Conservation (phyloP, 1,140 invertebrate genomes). For the Heliconius himera region DNA sequence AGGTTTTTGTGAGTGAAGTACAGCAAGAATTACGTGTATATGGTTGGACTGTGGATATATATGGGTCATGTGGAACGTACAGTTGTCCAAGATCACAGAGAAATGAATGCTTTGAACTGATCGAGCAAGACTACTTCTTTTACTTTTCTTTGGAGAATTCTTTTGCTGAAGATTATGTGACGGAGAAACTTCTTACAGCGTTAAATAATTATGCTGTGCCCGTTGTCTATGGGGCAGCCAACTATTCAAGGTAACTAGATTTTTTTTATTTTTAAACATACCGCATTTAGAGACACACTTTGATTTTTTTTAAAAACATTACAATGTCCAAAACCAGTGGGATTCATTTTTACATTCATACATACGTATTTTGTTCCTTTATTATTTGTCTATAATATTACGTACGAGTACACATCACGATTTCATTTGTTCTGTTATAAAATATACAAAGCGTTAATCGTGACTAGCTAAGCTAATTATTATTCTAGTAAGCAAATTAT, state of each 20-base stretch:
- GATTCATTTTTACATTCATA: too few species aligned
- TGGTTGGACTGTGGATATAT: constrained; percentile 1
- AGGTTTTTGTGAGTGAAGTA: not conserved
- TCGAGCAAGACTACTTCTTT: not conserved
- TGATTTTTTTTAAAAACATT: too few species aligned
- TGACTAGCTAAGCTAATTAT: too few species aligned
- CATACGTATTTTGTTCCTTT: too few species aligned
- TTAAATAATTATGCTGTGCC: constrained; percentile 5
- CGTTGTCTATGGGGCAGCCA: not conserved
- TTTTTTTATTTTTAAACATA: too few species aligned
- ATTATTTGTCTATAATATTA: too few species aligned
- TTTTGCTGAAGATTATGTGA: constrained; percentile 6
- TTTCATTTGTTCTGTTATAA: too few species aligned
- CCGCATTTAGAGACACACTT: too few species aligned
- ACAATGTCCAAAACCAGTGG: too few species aligned
- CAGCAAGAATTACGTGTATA: not conserved
- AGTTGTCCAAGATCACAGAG: not conserved
- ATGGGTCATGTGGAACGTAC: not conserved
- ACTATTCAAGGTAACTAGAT: not conserved
- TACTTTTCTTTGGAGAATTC: constrained; percentile 2
- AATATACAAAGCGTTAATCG: too few species aligned
- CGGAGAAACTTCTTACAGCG: not conserved
- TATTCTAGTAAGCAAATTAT: too few species aligned
- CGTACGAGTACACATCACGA: too few species aligned
- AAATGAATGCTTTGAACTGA: not conserved